Evolutionary conservation across 2,888 invertebrate species (phyloP).

Genomic region (Seira ritae): DNA sequence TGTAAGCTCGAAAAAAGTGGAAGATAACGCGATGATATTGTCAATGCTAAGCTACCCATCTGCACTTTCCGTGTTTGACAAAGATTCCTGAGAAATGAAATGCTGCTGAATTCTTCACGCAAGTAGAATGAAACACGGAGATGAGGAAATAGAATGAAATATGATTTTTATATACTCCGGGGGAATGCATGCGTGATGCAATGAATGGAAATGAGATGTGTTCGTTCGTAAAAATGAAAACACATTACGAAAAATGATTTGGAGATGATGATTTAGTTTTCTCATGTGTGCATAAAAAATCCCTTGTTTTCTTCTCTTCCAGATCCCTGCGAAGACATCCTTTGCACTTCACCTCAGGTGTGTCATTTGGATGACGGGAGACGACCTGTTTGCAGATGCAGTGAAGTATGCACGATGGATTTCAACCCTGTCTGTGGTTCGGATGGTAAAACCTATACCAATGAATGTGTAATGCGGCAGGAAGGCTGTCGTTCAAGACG

Average conservation of each 20-base stretch:
- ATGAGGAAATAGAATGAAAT: neutral
- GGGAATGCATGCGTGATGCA: constrained; percentile 18
- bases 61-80: neutral
- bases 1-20: neutral
- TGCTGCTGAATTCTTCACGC: neutral
- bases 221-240: constrained; percentile 21
- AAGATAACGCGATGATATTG: constrained; percentile 11
- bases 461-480: constrained; percentile 87
- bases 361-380: constrained; percentile 89
- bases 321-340: constrained; percentile 91
- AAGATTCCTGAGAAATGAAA: neutral
- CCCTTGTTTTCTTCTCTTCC: constrained; percentile 74
- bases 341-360: constrained; percentile 86
- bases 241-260: constrained; percentile 31
- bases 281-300: constrained; percentile 33
- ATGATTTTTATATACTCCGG: constrained; percentile 10
- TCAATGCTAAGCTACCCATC: constrained; percentile 5
- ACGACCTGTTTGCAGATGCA: constrained; percentile 87
- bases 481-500: constrained; percentile 87
- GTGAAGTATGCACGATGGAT: constrained; percentile 82
- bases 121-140: neutral
- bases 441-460: constrained; percentile 87
- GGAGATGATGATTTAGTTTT: constrained; percentile 42
- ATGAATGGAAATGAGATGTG: constrained; percentile 21
- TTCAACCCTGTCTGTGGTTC: constrained; percentile 84